Evolutionary conservation across 2,797 vertebrate genomes (phyloP).

Genomic region (Paramormyrops hopkinsi): DNA sequence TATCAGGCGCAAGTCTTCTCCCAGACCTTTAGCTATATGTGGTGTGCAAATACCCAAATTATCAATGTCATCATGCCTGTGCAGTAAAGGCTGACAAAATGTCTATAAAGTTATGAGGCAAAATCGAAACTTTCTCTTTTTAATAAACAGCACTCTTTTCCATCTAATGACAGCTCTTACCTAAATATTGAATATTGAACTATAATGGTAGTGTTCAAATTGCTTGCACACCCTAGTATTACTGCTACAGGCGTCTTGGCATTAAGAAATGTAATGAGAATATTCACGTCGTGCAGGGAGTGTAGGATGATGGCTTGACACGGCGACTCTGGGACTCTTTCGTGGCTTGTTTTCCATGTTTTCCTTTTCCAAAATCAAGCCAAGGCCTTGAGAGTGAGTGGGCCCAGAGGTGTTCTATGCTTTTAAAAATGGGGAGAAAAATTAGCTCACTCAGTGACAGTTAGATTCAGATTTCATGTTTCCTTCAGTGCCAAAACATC

Average conservation of each 20-base stretch:
- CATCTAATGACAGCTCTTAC: slow-evolving; percentile 33
- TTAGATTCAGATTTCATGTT: slow-evolving; percentile 30
- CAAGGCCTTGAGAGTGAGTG: background rate
- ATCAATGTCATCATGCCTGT: slow-evolving; percentile 40
- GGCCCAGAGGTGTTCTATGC: background rate
- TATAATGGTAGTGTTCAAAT: slow-evolving; percentile 15
- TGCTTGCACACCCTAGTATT: slow-evolving; percentile 23
- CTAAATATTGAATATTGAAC: slow-evolving; percentile 36
- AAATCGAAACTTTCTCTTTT: slow-evolving; percentile 36
- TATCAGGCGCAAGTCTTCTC: slow-evolving; percentile 7
- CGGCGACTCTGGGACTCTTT: slow-evolving; percentile 30
- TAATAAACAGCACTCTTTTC: slow-evolving; percentile 36
- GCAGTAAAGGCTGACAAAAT: slow-evolving; percentile 40
- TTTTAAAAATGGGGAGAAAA: background rate
- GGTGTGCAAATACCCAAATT: slow-evolving; percentile 31
- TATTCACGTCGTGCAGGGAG: background rate
- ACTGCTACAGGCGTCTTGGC: slow-evolving; percentile 13
- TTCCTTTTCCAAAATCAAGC: background rate
- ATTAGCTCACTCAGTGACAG: slow-evolving; percentile 38
- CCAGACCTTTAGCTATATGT: slow-evolving; percentile 24
- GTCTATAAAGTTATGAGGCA: slow-evolving; percentile 36
- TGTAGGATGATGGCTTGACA: slow-evolving; percentile 26
- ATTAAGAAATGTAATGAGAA: slow-evolving; percentile 30
- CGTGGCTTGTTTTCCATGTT: slow-evolving; percentile 21
- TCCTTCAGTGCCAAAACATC: background rate